Conservation (phyloP, 2,888 invertebrate genomes). For the Campopleginae sp. region DNA sequence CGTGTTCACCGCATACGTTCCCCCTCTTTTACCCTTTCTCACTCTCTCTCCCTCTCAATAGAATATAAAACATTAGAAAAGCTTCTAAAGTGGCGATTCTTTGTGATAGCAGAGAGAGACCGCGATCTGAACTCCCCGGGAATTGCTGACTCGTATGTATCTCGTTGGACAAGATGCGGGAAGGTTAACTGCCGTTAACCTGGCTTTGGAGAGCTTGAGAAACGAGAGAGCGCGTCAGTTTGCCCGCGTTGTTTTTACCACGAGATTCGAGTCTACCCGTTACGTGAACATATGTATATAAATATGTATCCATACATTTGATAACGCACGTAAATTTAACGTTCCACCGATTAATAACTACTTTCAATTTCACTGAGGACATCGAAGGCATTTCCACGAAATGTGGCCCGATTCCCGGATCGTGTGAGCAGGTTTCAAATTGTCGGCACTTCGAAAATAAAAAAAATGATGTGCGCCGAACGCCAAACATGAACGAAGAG, state of each 20-base stretch:
- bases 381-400: conserved; percentile 11
- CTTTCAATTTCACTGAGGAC: not conserved
- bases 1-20: conserved; percentile 11
- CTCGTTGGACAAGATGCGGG: conserved; percentile 67
- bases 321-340: conserved; percentile 6
- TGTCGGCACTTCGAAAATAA: conserved; percentile 13
- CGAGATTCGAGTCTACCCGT: conserved; percentile 68
- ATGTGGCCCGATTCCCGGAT: conserved; percentile 1
- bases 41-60: not conserved
- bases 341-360: conserved; percentile 21
- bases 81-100: conserved; percentile 30
- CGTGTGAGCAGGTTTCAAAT: conserved; percentile 5
- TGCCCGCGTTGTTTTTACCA: conserved; percentile 75
- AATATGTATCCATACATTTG: not conserved
- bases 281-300: conserved; percentile 1
- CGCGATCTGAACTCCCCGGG: conserved; percentile 49
- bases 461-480: conserved; percentile 11
- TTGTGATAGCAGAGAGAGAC: conserved; percentile 14
- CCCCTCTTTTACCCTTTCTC: not conserved
- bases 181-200: conserved; percentile 81
- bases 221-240: conserved; percentile 71
- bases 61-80: conserved; percentile 19
- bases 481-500: conserved; percentile 18
- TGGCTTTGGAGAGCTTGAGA: conserved; percentile 66
- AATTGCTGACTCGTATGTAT: conserved; percentile 41